Evolutionary conservation across 1,140 invertebrate genomes (phyloP).

Genomic region (Cyrtorhinus lividipennis): DNA sequence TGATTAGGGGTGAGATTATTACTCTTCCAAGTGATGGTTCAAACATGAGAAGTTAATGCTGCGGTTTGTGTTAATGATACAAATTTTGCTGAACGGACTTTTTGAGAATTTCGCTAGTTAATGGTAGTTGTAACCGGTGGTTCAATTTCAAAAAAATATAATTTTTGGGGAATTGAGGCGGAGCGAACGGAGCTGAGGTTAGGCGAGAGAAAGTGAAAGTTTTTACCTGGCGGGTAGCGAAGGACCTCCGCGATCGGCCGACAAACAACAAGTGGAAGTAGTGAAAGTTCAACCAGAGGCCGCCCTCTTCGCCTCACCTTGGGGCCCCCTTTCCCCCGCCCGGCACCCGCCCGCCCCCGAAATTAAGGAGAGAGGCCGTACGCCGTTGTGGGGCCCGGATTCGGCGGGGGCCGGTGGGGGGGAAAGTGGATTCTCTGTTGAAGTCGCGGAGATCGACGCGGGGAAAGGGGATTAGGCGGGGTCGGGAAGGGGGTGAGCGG

Average conservation of each 20-base stretch:
- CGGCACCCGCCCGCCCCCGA: neutral
- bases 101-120: too few relatives aligned
- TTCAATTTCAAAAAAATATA: too few relatives aligned
- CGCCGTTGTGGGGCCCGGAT: neutral
- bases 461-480: too few relatives aligned
- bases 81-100: too few relatives aligned
- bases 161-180: too few relatives aligned
- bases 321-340: neutral
- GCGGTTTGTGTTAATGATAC: too few relatives aligned
- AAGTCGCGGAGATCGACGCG: neutral
- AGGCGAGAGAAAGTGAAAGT: slow-evolving; percentile 1
- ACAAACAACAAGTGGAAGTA: slow-evolving; percentile 5
- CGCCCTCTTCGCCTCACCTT: neutral
- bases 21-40: too few relatives aligned
- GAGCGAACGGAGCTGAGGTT: neutral
- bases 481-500: too few relatives aligned
- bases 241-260: slow-evolving; percentile 5
- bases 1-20: too few relatives aligned
- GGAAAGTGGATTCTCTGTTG: neutral
- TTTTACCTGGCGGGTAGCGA: neutral
- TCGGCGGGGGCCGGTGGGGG: neutral
- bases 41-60: too few relatives aligned
- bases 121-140: too few relatives aligned
- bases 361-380: neutral
- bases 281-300: neutral